Base-by-base conservation (phyloP, 2,888 invertebrate genomes). In the Auanema freiburgensis region DNA sequence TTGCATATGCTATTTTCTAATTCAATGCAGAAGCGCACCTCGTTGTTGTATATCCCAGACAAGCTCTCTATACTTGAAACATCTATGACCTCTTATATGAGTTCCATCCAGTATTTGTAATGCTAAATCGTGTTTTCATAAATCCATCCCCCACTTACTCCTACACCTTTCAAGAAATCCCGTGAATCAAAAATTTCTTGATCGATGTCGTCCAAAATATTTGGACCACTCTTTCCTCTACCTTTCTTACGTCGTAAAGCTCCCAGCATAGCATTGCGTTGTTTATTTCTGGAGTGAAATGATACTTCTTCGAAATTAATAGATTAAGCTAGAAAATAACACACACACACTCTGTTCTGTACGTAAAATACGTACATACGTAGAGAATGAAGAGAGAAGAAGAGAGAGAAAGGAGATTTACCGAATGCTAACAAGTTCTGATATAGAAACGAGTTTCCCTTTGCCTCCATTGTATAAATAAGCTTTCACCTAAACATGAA, bases 391-490 rank as follows among this genome's bases (percentile, higher is more conserved):
- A 18, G 10, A 46, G 21, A 46, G 46, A 46, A 21, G 16, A 18
- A 43, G 11, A n/a, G 12, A 43, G 43, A 43, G 12, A 43, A 11
- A n/a, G 43, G 12, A 43, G n/a, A 46, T 18, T 18, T 21, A 46
- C 46, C 94, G 87, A 59, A 91, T 86, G 59, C 93, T 87, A 3
- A 95, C 93, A 59, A 96, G 86, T 83, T 93, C 91, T 0, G 91
- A 90, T 77, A 95, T 90, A 0, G 93, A 92, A 78, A 96, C 90
- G 85, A 92, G 90, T 64, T 91, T 90, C 0, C 96, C 96, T 78
- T 89, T 89, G 5, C 96, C 96, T 83, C 90, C 91, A 84, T 95
- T 93, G 85, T 96, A 96, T 14, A 97, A 86, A 85, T 92, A 94
- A 0, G 92, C 92, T 79, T 92, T 91, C 14, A 95, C 92, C 84